A percentile compares a stretch with the other conserved stretches of the same genome.
phyloP scores from a whole-genome alignment of 2,797 vertebrate genomes.

The Picus viridis region DNA sequence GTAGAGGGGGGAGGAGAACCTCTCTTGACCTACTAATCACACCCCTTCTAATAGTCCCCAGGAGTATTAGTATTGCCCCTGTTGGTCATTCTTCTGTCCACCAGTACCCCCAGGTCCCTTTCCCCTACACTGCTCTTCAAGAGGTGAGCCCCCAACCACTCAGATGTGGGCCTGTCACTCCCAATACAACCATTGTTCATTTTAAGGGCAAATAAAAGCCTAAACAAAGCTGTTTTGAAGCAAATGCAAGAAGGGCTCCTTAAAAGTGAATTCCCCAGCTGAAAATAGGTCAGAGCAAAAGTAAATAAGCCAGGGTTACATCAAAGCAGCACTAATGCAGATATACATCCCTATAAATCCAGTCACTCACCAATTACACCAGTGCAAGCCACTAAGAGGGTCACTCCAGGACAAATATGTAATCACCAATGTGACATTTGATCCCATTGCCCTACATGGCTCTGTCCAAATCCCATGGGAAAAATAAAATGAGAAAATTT shows the following conservation, averaged over 20 bases:
- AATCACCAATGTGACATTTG: slow-evolving; percentile 67
- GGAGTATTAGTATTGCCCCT: too few species aligned
- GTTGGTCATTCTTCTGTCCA: too few species aligned
- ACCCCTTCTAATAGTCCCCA: too few species aligned
- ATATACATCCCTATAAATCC: slow-evolving; percentile 58
- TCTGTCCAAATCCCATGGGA: slow-evolving; percentile 13
- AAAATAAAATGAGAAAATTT: background rate
- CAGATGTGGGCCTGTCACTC: background rate
- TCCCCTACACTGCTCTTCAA: fast-evolving
- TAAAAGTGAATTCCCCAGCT: background rate
- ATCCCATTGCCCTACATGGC: slow-evolving; percentile 58
- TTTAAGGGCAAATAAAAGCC: background rate
- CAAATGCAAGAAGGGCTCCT: background rate
- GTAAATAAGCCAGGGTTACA: slow-evolving; percentile 35
- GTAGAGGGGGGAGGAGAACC: too few species aligned
- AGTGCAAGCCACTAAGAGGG: slow-evolving; percentile 55
- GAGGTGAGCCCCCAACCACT: too few species aligned
- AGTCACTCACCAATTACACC: slow-evolving; percentile 56
- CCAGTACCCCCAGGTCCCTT: too few species aligned
- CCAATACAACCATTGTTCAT: background rate
- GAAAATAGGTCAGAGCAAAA: slow-evolving; percentile 18
- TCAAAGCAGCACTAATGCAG: slow-evolving; percentile 31
- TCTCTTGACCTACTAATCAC: too few species aligned
- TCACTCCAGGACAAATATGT: slow-evolving; percentile 54
- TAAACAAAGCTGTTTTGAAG: background rate